A percentile compares a stretch with the other conserved stretches of the same genome.
These are phyloP conservation scores for Acanthoscelides obtectus DNA, from an alignment of 2,888 invertebrate species.

Conservation along the genomic window DNA sequence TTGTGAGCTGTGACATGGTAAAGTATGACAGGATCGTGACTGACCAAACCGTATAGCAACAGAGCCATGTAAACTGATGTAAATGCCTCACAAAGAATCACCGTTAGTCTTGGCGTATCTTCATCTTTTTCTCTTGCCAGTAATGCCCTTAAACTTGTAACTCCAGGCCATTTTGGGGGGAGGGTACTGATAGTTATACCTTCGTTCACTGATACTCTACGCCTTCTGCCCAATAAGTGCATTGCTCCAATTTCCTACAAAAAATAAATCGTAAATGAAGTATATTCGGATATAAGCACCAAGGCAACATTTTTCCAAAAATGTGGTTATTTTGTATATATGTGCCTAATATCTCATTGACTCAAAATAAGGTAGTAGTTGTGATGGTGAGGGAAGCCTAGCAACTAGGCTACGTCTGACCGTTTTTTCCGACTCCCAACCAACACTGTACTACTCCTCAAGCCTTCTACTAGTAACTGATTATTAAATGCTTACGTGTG, in stretches of 20 bases:
- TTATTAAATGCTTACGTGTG: no score
- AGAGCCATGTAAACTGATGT: constrained; percentile 90
- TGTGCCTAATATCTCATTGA: no score
- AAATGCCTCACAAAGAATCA: constrained; percentile 89
- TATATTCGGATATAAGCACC: no score
- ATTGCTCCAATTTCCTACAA: constrained; percentile 50
- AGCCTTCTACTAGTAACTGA: no score
- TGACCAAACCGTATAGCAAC: constrained; percentile 86
- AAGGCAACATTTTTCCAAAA: no score
- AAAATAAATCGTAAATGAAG: constrained; percentile 15
- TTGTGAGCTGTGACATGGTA: constrained; percentile 81
- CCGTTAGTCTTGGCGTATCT: constrained; percentile 85
- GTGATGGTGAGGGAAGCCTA: no score
- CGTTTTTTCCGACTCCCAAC: no score
- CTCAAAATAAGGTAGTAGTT: no score
- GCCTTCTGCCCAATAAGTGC: constrained; percentile 66
- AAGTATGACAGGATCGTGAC: constrained; percentile 89
- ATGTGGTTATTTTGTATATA: no score
- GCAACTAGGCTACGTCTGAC: no score
- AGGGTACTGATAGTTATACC: constrained; percentile 72
- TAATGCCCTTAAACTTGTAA: constrained; percentile 85
- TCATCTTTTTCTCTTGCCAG: constrained; percentile 91
- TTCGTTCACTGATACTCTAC: constrained; percentile 76
- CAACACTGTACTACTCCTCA: no score
- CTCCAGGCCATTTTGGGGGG: constrained; percentile 93